A percentile compares a stretch with the other conserved stretches of the same genome.
Evolutionary conservation across 2,113 vertebrate species (phyloP).

Genomic region (Baryphthengus martii): DNA sequence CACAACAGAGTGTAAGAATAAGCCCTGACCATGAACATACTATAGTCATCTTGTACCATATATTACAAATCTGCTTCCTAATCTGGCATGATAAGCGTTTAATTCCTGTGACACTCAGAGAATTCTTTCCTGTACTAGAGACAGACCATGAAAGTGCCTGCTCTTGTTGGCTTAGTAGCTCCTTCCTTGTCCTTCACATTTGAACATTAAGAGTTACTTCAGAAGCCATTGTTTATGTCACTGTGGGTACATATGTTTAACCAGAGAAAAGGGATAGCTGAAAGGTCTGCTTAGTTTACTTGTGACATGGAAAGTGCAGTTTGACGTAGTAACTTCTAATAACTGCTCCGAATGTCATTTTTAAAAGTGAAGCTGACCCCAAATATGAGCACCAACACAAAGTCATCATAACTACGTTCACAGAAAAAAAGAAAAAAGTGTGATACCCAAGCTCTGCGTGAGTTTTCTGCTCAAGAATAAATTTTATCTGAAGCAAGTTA

Average conservation of each 20-base stretch:
- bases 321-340: background rate
- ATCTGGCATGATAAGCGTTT: background rate
- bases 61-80: background rate
- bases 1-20: background rate
- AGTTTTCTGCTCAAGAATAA: background rate
- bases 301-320: background rate
- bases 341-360: background rate
- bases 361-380: background rate
- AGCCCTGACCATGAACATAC: background rate
- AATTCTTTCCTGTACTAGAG: background rate
- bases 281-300: background rate
- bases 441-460: background rate
- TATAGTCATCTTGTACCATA: background rate
- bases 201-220: background rate
- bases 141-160: background rate
- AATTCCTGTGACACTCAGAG: background rate
- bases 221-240: background rate
- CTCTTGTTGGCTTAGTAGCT: background rate
- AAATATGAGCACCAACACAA: background rate
- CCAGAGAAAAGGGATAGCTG: background rate
- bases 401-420: background rate
- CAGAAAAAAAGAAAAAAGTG: background rate
- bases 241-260: background rate
- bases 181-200: background rate
- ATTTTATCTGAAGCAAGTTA: background rate